These are phyloP conservation scores for Paracyclopina nana DNA, from an alignment of 1,140 invertebrate genomes.

Conservation along the genomic window DNA sequence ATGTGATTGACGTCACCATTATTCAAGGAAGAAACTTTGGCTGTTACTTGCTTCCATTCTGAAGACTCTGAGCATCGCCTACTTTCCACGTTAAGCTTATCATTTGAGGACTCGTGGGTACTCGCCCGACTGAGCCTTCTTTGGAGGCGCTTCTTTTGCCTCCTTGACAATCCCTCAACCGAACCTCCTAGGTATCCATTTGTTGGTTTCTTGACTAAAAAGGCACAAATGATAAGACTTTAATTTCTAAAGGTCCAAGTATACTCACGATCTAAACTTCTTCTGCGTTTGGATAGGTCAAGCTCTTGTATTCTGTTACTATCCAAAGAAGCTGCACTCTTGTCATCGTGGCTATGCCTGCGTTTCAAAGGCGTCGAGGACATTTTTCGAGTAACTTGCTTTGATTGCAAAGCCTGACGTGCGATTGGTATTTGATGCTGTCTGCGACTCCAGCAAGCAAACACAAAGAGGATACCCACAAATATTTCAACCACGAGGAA, in stretches of 20 bases:
- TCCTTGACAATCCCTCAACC: background rate
- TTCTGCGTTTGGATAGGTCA: background rate
- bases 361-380: no score
- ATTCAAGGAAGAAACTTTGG: background rate
- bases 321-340: background rate
- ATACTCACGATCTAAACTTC: slow-evolving; percentile 1
- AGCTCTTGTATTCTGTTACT: background rate
- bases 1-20: background rate
- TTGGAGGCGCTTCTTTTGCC: background rate
- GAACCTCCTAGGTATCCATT: background rate
- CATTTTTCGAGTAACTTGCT: no score
- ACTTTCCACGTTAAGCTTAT: background rate
- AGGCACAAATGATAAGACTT: background rate
- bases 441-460: background rate
- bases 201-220: background rate
- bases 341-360: no score
- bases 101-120: background rate
- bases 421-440: background rate
- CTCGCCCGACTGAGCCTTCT: background rate
- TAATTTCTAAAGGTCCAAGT: background rate
- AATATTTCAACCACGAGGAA: slow-evolving; percentile 10
- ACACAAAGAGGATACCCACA: background rate
- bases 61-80: background rate
- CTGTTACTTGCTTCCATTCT: background rate
- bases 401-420: background rate